A percentile compares a stretch with the other conserved stretches of the same genome.
Conservation (phyloP, 2,113 vertebrate genomes). For the Cisticola juncidis region DNA sequence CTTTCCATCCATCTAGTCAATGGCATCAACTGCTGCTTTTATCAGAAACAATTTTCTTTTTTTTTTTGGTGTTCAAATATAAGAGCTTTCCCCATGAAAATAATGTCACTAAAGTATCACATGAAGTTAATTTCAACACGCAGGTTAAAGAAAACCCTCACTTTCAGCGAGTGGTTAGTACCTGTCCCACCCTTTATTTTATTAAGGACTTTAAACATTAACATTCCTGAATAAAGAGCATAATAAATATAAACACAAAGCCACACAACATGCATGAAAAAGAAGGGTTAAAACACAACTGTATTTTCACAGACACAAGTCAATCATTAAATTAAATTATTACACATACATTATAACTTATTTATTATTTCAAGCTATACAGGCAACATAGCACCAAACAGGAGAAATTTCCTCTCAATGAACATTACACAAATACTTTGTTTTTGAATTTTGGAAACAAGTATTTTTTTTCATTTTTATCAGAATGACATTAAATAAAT, state of each 20-base stretch:
- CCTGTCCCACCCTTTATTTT: neutral
- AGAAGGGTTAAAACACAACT: slow-evolving; percentile 61
- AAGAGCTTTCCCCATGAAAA: neutral
- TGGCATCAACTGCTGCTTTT: neutral
- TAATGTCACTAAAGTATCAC: neutral
- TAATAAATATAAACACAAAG: slow-evolving; percentile 56
- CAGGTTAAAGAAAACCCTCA: neutral
- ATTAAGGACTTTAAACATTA: slow-evolving; percentile 1
- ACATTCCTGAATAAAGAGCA: slow-evolving; percentile 24
- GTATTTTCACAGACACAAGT: slow-evolving; percentile 60
- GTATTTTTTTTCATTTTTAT: neutral
- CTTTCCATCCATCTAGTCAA: neutral
- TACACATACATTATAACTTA: slow-evolving; percentile 64
- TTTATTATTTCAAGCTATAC: slow-evolving; percentile 70
- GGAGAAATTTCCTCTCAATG: neutral
- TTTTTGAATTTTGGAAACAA: neutral
- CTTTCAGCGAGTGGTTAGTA: slow-evolving; percentile 29
- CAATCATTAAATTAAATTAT: slow-evolving; percentile 69
- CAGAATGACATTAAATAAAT: slow-evolving; percentile 29
- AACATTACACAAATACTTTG: slow-evolving; percentile 2
- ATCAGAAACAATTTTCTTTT: neutral
- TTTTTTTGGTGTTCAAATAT: neutral
- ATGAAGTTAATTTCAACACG: neutral
- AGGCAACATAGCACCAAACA: slow-evolving; percentile 57
- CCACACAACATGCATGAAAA: slow-evolving; percentile 54